These are phyloP conservation scores for human DNA, from an alignment of 2,113 vertebrate genomes.

Conservation along the genomic window GRCh38 chr17:52207501-52208000, in stretches of 20 bases:
- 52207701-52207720: background rate
- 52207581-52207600: background rate
- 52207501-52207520: background rate
- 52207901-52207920: background rate
- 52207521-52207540: background rate
- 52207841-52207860: background rate
- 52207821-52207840: background rate
- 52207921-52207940: background rate
- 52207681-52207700: background rate
- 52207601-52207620: background rate
- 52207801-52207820: background rate
- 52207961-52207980: background rate
- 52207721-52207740: background rate
- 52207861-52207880: background rate
- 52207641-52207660: background rate
- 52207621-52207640: constrained; percentile 25
- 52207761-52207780: background rate
- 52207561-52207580: background rate
- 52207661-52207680: background rate
- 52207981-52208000: background rate
- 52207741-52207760: background rate
- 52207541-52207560: background rate
- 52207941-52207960: background rate
- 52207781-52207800: background rate
- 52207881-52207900: background rate